Base-by-base conservation (phyloP, 2,888 invertebrate species). In the Unio delphinus region DNA sequence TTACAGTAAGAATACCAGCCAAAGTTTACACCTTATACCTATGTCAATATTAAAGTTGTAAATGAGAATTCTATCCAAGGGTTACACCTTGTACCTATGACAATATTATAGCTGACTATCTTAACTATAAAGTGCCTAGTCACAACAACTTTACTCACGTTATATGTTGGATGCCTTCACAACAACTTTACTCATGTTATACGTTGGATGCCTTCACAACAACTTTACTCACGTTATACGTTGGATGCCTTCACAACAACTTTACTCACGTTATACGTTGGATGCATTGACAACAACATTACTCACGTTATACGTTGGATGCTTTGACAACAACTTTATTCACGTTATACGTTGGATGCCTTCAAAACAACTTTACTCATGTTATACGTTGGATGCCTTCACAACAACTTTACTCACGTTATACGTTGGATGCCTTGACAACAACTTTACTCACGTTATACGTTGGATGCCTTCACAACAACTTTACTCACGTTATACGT, bases 121-220 rank as follows among this genome's bases (percentile, higher is more conserved):
- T 15, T 45, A 45, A 15, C 45, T 45, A 45, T 45, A 11, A 45
- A 45, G 45, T 45, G 15, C 45, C 45, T 15, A 11, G 45, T 11
- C 45, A 65, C 20, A 30, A 54, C 11, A 26, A 34, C 17, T n/a
- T 15, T 58, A 67, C 69, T 90, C 91, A 95, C 95, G 94, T 94
- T 73, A 97, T 92, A 87, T 97, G 95, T 18, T 93, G 91, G 45
- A 94, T 91, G 26, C 94, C 95, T 86, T 93, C 23, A 23, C 23
- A 23, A 23, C 23, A 23, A 23, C 23, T 23, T 23, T 23, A 23
- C 23, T 23, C 23, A 23, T 23, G 94, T 94, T 73, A 97, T 92
- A 87, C 96, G 95, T 18, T 93, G 91, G 45, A 94, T 91, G 26
- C 94, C 95, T 86, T 93, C 23, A 23, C 23, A 23, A 23, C 23